These are phyloP conservation scores for Helicoverpa zea DNA, from an alignment of 1,140 invertebrate genomes.

Conservation along the genomic window DNA sequence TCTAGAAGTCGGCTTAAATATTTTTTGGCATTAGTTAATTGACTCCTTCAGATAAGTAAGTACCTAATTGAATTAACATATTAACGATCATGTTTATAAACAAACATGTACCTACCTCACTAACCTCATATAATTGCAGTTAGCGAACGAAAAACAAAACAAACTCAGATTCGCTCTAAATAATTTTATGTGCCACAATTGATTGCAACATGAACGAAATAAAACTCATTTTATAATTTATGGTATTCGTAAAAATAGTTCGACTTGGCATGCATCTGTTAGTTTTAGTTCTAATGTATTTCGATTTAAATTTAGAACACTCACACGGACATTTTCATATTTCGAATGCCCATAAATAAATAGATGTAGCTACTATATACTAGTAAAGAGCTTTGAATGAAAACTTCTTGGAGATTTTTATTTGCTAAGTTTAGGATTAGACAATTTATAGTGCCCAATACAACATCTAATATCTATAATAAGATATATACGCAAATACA, in stretches of 20 bases:
- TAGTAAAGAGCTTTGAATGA: too few relatives aligned
- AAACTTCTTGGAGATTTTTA: too few relatives aligned
- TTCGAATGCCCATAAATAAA: conserved; percentile 32
- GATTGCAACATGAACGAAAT: not conserved
- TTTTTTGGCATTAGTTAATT: not conserved
- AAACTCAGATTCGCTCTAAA: not conserved
- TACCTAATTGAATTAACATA: not conserved
- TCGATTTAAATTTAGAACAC: conserved; percentile 37
- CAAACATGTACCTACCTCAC: not conserved
- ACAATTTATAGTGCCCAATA: too few relatives aligned
- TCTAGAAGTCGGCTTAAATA: not conserved
- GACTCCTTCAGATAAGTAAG: not conserved
- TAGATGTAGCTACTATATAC: not conserved
- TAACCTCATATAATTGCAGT: not conserved
- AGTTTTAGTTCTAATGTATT: conserved; percentile 26
- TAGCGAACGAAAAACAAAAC: not conserved
- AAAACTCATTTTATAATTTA: conserved; percentile 29
- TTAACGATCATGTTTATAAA: not conserved
- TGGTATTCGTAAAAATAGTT: conserved; percentile 29
- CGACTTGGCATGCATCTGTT: conserved; percentile 30
- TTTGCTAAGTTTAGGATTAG: too few relatives aligned
- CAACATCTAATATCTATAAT: too few relatives aligned
- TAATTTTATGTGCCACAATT: not conserved
- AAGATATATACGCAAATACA: too few relatives aligned
- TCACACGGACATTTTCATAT: conserved; percentile 26